Base-by-base conservation (phyloP, 2,888 invertebrate genomes). In the Antheraea yamamai region DNA sequence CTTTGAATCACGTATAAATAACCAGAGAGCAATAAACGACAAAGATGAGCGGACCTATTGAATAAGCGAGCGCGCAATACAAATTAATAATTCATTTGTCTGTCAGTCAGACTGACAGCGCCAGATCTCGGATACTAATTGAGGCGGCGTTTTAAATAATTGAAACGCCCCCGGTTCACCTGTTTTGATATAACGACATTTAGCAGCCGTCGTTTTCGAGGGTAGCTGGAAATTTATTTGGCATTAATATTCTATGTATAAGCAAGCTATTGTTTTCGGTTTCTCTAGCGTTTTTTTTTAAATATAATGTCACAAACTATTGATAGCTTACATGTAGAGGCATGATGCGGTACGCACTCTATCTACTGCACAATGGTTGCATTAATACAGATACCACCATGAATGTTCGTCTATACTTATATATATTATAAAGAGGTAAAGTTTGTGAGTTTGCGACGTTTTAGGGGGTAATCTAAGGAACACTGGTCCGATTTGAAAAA, bases 31-130 rank as follows among this genome's bases (percentile, higher is more conserved):
- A 66, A 30, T 66, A 66, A 66, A 66, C 64, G 64, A 30, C 64
- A 66, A 66, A 66, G 30, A 66, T 66, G 30, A 23, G 14, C 64
- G 26, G 30, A 30, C 16, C 64, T 30, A 66, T 30, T 66, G 26
- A 66, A 66, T 66, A 66, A 3, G 64, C 26, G 64, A 66, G 64
- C 26, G 26, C 30, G 30, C 30, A 30, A 66, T 66, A 66, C 64
- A 66, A 66, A 66, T 66, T 66, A 66, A 30, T 66, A 66, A 66
- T 66, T 66, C 64, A 66, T 66, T 30, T 30, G 64, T 66, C 64
- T 66, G 64, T 66, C 64, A 66, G 64, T 66, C 64, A 16, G 30
- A 14, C 64, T 66, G 64, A 66, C 64, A 30, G 64, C 64, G 30
- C 64, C 64, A 30, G 64, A 30, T 66, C 64, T 66, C 64, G 26